Base-by-base conservation (phyloP, 2,888 invertebrate species). In the Phymatocera aterrima region DNA sequence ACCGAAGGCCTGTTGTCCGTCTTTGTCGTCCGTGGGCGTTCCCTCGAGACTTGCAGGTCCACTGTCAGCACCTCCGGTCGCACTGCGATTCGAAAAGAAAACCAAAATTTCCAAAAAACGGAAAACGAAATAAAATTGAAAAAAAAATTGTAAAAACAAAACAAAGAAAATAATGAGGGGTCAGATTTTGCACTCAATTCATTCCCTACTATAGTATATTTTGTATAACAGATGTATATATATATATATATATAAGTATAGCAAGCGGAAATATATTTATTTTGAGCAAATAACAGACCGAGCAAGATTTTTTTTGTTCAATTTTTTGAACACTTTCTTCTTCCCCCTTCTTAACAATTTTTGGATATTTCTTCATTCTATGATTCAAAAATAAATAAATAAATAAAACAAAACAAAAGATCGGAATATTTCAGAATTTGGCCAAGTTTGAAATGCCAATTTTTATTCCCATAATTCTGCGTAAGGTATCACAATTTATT, bases 31-130 rank as follows among this genome's bases (percentile, higher is more conserved):
- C 80, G 95, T 95, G 83, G 96, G 96, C 61, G 96, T 95, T 81
- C 95, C 95, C 64, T 94, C 94, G 75, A 94, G 93, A 79, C 96
- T 96, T 68, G 93, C 96, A 80, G 96, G 96, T 85, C 96, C 95
- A 91, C 97, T 97, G 91, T 97, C 97, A 21, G 97, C 97, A 80
- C 97, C 97, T 83, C 97, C 97, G 83, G 97, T 97, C 84, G 97
- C 97, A 92, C 97, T 97, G 92, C 86, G 91, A 87, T n/a, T n/a
- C n/a, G n/a, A n/a, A 79, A 60, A 79, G 77, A 78, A 77, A 74
- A 75, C 57, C 18, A 18, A 54, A 54, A n/a, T n/a, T n/a, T n/a
- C n/a, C 54, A 18, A n/a, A 54, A 54, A 18, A 54, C 8, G 8
- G 8, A 61, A 61, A 28, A 60, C 28, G 2, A 64, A 24, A 24